These are phyloP conservation scores for Metaphire vulgaris DNA, from an alignment of 1,140 invertebrate species.

Conservation along the genomic window DNA sequence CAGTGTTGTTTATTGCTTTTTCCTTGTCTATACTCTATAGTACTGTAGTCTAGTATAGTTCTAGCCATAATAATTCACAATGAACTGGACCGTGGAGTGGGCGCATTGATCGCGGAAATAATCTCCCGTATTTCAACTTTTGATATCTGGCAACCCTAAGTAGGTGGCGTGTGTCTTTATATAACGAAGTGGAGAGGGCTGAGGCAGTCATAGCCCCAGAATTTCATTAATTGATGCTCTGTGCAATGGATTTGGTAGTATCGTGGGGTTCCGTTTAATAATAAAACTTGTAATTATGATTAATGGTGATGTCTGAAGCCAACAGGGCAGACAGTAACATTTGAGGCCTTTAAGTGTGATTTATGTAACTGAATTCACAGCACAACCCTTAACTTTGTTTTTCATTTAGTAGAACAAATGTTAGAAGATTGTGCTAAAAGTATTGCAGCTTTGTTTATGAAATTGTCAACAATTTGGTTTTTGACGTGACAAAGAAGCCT, in stretches of 20 bases:
- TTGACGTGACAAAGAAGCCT: neutral
- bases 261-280: neutral
- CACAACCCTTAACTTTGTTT: neutral
- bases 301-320: neutral
- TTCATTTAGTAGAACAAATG: neutral
- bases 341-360: neutral
- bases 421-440: slow-evolving; percentile 1
- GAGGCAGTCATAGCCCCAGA: neutral
- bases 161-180: no score
- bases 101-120: no score
- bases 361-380: neutral
- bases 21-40: no score
- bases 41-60: no score
- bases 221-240: neutral
- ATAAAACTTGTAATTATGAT: neutral
- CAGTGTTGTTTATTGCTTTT: no score
- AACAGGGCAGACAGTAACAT: neutral
- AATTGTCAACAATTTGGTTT: neutral
- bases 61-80: no score
- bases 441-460: neutral
- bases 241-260: neutral
- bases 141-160: no score
- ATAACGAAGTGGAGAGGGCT: neutral
- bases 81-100: no score
- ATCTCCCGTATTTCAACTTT: no score